Base-by-base conservation (phyloP, 2,113 vertebrate genomes). In the Rostratula benghalensis region DNA sequence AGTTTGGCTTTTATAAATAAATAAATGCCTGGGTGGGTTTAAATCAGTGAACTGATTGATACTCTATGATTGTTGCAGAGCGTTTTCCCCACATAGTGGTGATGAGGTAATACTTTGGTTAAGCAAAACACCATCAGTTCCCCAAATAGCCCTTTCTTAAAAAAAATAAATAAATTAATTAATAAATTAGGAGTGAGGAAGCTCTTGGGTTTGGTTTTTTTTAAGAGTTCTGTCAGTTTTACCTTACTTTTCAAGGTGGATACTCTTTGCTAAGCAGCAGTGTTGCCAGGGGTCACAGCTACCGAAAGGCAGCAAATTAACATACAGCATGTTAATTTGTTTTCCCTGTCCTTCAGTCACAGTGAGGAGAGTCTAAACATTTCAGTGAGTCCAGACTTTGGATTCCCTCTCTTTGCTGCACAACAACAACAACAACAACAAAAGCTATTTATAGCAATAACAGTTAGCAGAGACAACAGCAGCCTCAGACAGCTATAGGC, bases 361-460 rank as follows among this genome's bases (percentile, higher is more conserved):
- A 83, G 25, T 25, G 91, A 91, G 87, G 77, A 93, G 89, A 93
- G 73, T 61, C 50, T 94, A 92, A 95, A 90, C 91, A 94, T 89
- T 94, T 93, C 81, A 92, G 81, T 79, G 83, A 64, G 84, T 46
- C 13, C 82, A 89, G 87, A 88, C 65, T 96, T 85, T 16, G 76
- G 92, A 89, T 95, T 95, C 96, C 90, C 17, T 7, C 81, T 96
- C 79, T 90, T 95, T 82, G 65, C 87, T 71, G 14, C 82, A 96
- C 84, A 96, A 69, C 74, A 95, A 93, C 91, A 94, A 90, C 83
- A 95, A 90, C 84, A 95, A 78, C 88, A 93, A 86, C 95, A 95
- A 95, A 93, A 97, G 76, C 74, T 96, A 85, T 98, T 92, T 91
- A 87, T 96, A 91, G 93, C 93, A 97, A 95, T 96, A 92, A 97